A percentile compares a stretch with the other conserved stretches of the same genome.
phyloP scores from a whole-genome alignment of 2,888 invertebrate species.

The Drosophila testacea region DNA sequence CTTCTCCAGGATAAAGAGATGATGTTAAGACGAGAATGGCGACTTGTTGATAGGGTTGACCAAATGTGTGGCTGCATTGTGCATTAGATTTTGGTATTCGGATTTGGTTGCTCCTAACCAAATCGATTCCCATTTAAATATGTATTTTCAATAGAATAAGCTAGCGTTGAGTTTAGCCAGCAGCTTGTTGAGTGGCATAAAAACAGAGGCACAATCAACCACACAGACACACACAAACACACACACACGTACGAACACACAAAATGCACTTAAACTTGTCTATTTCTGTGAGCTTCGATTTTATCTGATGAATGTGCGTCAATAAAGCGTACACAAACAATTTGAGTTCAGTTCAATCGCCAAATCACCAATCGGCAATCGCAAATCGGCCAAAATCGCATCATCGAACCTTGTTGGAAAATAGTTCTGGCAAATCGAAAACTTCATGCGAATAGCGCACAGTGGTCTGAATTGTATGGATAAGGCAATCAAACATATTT shows the following conservation, averaged over 20 bases:
- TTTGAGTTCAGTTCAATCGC: constrained; percentile 59
- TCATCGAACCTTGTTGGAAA: constrained; percentile 40
- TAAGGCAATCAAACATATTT: no score
- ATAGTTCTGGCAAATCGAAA: constrained; percentile 70
- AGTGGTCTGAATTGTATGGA: no score
- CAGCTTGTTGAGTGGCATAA: constrained; percentile 43
- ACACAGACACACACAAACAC: constrained; percentile 16
- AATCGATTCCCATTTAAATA: constrained; percentile 75
- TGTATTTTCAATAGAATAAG: constrained; percentile 62
- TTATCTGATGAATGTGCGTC: constrained; percentile 63
- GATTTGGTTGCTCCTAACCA: constrained; percentile 17
- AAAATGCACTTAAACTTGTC: constrained; percentile 65
- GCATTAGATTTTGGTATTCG: constrained; percentile 15
- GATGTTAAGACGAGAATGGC: constrained; percentile 6
- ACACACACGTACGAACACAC: constrained; percentile 22
- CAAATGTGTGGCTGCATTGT: constrained; percentile 40
- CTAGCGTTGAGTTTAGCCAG: constrained; percentile 19
- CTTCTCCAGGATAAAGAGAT: neutral
- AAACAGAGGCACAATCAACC: constrained; percentile 26
- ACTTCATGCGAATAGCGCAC: constrained; percentile 23
- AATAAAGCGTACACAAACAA: constrained; percentile 59
- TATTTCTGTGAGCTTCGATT: constrained; percentile 15
- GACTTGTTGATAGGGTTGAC: constrained; percentile 75
- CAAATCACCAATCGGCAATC: constrained; percentile 40
- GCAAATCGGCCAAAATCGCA: constrained; percentile 45